These are phyloP conservation scores for Pterois miles DNA, from an alignment of 2,797 vertebrate species.

Conservation along the genomic window DNA sequence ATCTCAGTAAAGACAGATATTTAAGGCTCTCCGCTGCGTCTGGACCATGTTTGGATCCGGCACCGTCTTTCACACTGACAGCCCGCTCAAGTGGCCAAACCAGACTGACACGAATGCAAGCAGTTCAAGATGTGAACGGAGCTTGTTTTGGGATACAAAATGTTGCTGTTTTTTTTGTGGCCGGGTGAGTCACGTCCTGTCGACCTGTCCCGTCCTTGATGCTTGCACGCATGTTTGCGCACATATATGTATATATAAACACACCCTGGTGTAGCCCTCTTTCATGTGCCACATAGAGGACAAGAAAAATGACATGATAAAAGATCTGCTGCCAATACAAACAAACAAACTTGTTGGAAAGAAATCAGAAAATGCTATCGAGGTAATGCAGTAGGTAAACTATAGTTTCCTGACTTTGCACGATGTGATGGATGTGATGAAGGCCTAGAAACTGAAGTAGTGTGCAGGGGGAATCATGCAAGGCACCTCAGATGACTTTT, in stretches of 20 bases:
- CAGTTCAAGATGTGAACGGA: slow-evolving; percentile 42
- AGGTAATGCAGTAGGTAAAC: background rate
- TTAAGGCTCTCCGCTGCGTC: slow-evolving; percentile 30
- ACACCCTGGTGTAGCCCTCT: slow-evolving; percentile 8
- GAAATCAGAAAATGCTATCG: background rate
- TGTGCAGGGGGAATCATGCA: slow-evolving; percentile 28
- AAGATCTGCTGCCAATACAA: background rate
- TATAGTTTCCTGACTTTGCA: slow-evolving; percentile 61
- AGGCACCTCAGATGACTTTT: slow-evolving; percentile 39
- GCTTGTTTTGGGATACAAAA: slow-evolving; percentile 33
- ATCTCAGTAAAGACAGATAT: slow-evolving; percentile 45
- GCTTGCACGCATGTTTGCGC: slow-evolving; percentile 49
- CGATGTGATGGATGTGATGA: slow-evolving; percentile 69
- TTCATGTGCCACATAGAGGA: slow-evolving; percentile 41
- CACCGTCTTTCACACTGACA: slow-evolving; percentile 34
- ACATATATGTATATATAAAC: slow-evolving; percentile 28
- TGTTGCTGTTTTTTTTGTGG: slow-evolving; percentile 42
- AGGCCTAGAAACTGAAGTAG: slow-evolving; percentile 55
- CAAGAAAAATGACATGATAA: background rate
- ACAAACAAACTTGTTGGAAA: slow-evolving; percentile 15
- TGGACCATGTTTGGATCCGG: slow-evolving; percentile 54
- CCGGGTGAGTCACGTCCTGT: slow-evolving; percentile 57
- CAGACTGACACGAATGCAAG: slow-evolving; percentile 35
- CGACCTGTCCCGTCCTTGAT: slow-evolving; percentile 32
- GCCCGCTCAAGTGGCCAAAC: slow-evolving; percentile 22